Conservation (phyloP, 2,888 invertebrate species). For the Dyspetes luteomarginatus region DNA sequence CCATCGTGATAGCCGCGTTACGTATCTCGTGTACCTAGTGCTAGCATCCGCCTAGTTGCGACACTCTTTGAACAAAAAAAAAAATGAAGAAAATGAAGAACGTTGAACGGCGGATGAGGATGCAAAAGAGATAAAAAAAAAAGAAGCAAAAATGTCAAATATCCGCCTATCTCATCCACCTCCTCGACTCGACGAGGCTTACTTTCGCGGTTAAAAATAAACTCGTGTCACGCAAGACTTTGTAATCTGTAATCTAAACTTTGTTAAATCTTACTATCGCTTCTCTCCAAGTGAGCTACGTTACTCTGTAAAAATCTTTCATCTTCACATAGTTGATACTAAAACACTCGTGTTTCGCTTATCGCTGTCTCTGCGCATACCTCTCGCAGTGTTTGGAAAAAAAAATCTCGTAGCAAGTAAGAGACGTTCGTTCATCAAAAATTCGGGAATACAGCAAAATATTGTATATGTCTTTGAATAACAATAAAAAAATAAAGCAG, state of each 20-base stretch:
- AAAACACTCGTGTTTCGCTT: conserved; percentile 26
- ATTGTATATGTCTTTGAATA: background rate
- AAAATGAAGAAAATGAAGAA: conserved; percentile 18
- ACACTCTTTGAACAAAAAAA: conserved; percentile 49
- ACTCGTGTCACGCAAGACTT: conserved; percentile 38
- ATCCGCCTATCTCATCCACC: conserved; percentile 47
- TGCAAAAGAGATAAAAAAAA: conserved; percentile 36
- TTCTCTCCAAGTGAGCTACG: conserved; percentile 53
- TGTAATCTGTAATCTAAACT: conserved; percentile 61
- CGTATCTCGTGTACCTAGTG: conserved; percentile 47
- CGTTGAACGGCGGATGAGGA: conserved; percentile 45
- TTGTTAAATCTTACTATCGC: conserved; percentile 55
- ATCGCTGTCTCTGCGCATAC: conserved; percentile 3
- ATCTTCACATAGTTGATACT: conserved; percentile 38
- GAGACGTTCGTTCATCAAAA: background rate
- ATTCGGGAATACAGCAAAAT: background rate
- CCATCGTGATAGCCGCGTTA: conserved; percentile 60
- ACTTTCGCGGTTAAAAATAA: conserved; percentile 44
- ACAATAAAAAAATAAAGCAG: background rate
- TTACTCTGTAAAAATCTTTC: conserved; percentile 47
- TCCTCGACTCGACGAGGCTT: conserved; percentile 25
- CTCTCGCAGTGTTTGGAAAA: background rate
- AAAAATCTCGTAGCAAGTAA: background rate
- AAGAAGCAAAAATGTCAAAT: conserved; percentile 19
- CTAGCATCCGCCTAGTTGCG: conserved; percentile 54